Conservation (phyloP, 2,888 invertebrate species). For the Beris morrisii region DNA sequence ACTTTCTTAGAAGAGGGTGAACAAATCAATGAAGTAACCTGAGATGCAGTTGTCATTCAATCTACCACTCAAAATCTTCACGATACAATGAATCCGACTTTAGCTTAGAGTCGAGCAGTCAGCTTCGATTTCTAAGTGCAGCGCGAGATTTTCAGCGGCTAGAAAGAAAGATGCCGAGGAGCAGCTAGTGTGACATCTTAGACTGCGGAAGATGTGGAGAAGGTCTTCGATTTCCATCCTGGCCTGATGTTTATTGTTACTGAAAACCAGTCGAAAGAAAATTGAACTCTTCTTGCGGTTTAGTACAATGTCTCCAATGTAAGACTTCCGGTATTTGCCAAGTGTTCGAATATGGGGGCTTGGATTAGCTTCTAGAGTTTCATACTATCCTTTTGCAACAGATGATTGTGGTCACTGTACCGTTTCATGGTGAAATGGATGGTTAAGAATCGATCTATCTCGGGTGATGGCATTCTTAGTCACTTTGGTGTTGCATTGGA, state of each 20-base stretch:
- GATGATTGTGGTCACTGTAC: conserved; percentile 26
- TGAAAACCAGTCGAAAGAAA: conserved; percentile 28
- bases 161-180: conserved; percentile 22
- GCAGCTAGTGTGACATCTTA: conserved; percentile 26
- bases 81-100: conserved; percentile 12
- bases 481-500: no score
- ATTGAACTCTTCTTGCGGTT: conserved; percentile 32
- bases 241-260: conserved; percentile 27
- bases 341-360: not conserved
- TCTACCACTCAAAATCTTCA: conserved; percentile 21
- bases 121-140: conserved; percentile 10
- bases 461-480: no score
- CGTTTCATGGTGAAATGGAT: conserved; percentile 15
- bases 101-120: conserved; percentile 6
- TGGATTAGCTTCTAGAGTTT: conserved; percentile 13
- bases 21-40: conserved; percentile 12
- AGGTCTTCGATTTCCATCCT: conserved; percentile 26
- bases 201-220: conserved; percentile 28
- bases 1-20: no score
- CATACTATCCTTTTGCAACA: conserved; percentile 8
- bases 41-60: conserved; percentile 24
- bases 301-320: not conserved
- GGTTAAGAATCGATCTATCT: not conserved
- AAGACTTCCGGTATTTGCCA: conserved; percentile 27
- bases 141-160: not conserved